Base-by-base conservation (phyloP, 2,888 invertebrate genomes). In the Alcis repandata region DNA sequence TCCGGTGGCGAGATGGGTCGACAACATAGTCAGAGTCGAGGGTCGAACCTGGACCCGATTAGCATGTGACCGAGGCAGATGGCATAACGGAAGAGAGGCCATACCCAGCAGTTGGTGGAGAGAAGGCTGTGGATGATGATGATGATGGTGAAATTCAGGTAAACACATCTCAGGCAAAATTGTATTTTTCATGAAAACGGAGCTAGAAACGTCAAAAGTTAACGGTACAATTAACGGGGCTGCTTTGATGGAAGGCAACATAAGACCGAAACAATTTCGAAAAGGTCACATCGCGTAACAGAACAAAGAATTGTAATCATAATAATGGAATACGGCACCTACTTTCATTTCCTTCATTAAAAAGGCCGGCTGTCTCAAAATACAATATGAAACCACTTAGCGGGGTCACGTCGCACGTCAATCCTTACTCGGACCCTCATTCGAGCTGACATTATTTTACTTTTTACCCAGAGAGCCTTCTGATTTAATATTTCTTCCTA, bases 331-430 rank as follows among this genome's bases (percentile, higher is more conserved):
- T 49, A 41, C 13, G 33, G 48, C 13, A 38, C 40, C 48, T 45
- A 27, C 41, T 49, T 56, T 51, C 36, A 64, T 67, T 67, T 59
- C 51, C 70, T 73, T 72, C 69, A 75, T 74, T 75, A 76, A 74
- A 75, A 75, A 72, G 60, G 52, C 45, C 32, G 32, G 56, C 52
- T 45, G 63, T 63, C 63, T 51, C 73, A 70, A 68, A 73, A 76
- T 74, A 63, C 74, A 76, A 77, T 78, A 73, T 63, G 67, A 77
- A 77, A 76, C 74, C 80, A 78, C 80, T 79, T 79, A 75, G 64
- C 58, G 66, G 72, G 75, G 70, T 64, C 76, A 73, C 78, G 77
- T 79, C 76, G 76, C 72, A 67, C 74, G 78, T 81, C 80, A 80
- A 73, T 77, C 76, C 59, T 70, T 60, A 68, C 64, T 63, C 70